Conservation (phyloP, 2,888 invertebrate genomes). For the Girardia tigrina region DNA sequence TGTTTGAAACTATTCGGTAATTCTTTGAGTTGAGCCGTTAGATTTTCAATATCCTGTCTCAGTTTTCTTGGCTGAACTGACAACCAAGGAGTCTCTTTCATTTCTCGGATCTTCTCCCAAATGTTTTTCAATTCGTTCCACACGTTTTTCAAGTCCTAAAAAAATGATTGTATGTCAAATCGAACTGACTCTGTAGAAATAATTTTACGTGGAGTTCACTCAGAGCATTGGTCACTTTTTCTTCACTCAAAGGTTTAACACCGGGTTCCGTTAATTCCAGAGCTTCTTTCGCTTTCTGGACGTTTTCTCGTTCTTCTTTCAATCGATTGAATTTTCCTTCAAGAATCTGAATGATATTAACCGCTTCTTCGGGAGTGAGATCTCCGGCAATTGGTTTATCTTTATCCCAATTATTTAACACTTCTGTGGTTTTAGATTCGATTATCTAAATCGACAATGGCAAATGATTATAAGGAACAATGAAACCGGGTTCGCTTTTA, state of each 20-base stretch:
- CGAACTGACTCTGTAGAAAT: not conserved
- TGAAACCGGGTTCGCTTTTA: no score
- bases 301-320: conserved; percentile 93
- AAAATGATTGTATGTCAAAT: no score
- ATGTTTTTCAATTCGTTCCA: conserved; percentile 88
- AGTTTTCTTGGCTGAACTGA: conserved; percentile 92
- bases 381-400: conserved; percentile 82
- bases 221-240: conserved; percentile 63
- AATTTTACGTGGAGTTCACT: conserved; percentile 73
- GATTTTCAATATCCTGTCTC: conserved; percentile 79
- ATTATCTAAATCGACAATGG: no score
- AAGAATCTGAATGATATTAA: conserved; percentile 74
- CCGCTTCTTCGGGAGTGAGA: conserved; percentile 78
- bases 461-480: no score
- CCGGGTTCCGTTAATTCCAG: conserved; percentile 72
- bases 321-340: conserved; percentile 83
- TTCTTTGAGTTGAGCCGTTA: conserved; percentile 77
- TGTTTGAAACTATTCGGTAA: conserved; percentile 81
- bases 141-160: conserved; percentile 62
- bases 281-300: conserved; percentile 93
- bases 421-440: conserved; percentile 77
- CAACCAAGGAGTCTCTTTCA: conserved; percentile 91
- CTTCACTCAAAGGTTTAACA: conserved; percentile 50
- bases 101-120: conserved; percentile 92
- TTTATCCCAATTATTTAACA: conserved; percentile 88